Base-by-base conservation (phyloP, 2,888 invertebrate species). In the Baronia brevicornis region DNA sequence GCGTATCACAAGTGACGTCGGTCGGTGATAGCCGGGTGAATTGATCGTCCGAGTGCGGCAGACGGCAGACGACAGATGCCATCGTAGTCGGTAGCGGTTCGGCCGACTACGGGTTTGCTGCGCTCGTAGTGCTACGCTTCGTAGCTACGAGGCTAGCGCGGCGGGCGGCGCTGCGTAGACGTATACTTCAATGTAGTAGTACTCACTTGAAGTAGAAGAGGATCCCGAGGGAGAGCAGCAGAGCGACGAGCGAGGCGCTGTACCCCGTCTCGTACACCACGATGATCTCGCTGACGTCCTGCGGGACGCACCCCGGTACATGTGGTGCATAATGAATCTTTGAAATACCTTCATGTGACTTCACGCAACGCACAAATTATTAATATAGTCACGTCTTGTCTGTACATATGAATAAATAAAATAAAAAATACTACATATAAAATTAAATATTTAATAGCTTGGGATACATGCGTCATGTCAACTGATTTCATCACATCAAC, bases 161-260 rank as follows among this genome's bases (percentile, higher is more conserved):
- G 9, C 7, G 6, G 10, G 11, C 13, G n/a, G n/a, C n/a, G n/a
- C 8, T 2, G 7, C 20, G 20, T 9, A 5, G 5, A 11, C n/a
- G 5, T 8, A 18, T 6, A 19, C 23, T 17, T 6, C 12, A 10
- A 18, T 5, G 2, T 8, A 12, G 3, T 5, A 22, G 1, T 5
- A 28, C 91, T 91, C 82, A 96, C 96, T 91, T 92, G 86, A 96
- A 96, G 73, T 93, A 93, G 52, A 89, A 87, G 46, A 96, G 90
- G 49, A 97, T 92, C 45, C 86, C 89, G 40, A 97, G 85, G 1
- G 96, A 95, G 25, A 94, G 64, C 36, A 95, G 69, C 39, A 97
- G 88, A 45, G 95, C 95, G 41, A 95, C 87, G 39, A 96, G 84
- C 6, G 97, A 97, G 59, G 95, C 87, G 61, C 90, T 87, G 82